These are phyloP conservation scores for Agelas oroides DNA, from an alignment of 37 sponge, comb jelly and placozoan species.

Conservation along the genomic window DNA sequence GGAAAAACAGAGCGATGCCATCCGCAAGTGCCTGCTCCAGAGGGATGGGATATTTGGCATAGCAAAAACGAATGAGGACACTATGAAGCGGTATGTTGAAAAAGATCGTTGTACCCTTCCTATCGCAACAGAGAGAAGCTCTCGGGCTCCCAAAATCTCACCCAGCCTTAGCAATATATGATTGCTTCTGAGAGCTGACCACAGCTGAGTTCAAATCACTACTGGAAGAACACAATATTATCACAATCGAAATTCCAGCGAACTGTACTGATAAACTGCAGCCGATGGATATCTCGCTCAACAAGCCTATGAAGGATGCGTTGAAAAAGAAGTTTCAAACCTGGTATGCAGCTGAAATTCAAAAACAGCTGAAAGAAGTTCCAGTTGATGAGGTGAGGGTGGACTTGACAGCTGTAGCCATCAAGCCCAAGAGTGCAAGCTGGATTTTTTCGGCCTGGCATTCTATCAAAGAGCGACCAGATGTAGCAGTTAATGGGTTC, in stretches of 20 bases:
- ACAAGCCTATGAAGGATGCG: conserved; percentile 54
- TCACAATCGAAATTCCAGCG: conserved; percentile 32
- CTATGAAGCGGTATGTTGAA: conserved; percentile 45
- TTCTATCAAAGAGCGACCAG: conserved; percentile 10
- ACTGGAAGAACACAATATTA: conserved; percentile 29
- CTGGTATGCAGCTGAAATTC: conserved; percentile 60
- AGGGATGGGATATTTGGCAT: conserved; percentile 61
- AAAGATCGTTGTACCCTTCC: conserved; percentile 48
- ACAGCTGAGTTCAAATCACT: not conserved
- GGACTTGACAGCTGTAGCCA: not conserved
- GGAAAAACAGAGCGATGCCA: conserved; percentile 60
- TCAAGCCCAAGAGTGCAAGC: conserved; percentile 14
- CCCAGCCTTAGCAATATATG: conserved; percentile 51
- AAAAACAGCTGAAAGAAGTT: conserved; percentile 11
- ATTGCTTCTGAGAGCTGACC: conserved; percentile 48
- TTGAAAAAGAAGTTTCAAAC: conserved; percentile 42
- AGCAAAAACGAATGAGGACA: conserved; percentile 54
- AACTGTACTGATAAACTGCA: conserved; percentile 59
- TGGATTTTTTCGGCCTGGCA: conserved; percentile 14
- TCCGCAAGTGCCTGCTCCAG: conserved; percentile 28
- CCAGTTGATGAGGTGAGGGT: conserved; percentile 19
- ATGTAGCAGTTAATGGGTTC: conserved; percentile 52
- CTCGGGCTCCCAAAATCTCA: conserved; percentile 8
- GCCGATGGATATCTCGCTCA: conserved; percentile 65
- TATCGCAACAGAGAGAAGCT: conserved; percentile 17